phyloP scores from a whole-genome alignment of 2,113 vertebrate genomes.

The Boulengeromyrus knoepffleri region DNA sequence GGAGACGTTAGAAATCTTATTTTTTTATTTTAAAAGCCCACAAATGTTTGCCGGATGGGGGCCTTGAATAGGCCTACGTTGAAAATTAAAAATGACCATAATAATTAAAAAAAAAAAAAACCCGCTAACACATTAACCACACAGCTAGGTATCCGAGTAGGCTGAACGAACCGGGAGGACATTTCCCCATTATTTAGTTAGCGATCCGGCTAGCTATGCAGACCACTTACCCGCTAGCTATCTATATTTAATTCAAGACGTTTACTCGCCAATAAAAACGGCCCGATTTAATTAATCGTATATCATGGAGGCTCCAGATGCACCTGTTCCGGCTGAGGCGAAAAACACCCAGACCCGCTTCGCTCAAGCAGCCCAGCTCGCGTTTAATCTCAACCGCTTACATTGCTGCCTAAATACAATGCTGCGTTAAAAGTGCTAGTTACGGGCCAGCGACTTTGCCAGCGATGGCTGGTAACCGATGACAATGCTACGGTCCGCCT shows the following conservation, averaged over 20 bases:
- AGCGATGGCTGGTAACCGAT: neutral
- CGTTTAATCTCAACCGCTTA: neutral
- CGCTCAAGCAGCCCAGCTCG: neutral
- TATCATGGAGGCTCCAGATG: neutral
- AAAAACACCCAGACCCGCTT: neutral
- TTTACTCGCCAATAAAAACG: neutral
- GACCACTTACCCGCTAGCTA: neutral
- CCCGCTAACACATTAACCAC: neutral
- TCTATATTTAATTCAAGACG: neutral
- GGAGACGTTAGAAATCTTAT: neutral
- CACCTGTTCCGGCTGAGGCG: constrained; percentile 6
- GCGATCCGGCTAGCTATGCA: neutral
- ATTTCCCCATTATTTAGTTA: neutral
- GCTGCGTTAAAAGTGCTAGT: neutral
- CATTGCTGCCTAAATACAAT: neutral
- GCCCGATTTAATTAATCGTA: no score
- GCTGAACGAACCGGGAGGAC: neutral
- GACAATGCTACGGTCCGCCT: neutral
- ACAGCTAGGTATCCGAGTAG: neutral
- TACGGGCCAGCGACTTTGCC: neutral
- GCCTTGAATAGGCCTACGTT: neutral
- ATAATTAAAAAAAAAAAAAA: neutral
- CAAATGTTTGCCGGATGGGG: neutral
- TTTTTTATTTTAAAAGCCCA: neutral
- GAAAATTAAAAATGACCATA: neutral